Conservation (phyloP, 2,797 vertebrate genomes). For the Microctenopoma steveboyesi region DNA sequence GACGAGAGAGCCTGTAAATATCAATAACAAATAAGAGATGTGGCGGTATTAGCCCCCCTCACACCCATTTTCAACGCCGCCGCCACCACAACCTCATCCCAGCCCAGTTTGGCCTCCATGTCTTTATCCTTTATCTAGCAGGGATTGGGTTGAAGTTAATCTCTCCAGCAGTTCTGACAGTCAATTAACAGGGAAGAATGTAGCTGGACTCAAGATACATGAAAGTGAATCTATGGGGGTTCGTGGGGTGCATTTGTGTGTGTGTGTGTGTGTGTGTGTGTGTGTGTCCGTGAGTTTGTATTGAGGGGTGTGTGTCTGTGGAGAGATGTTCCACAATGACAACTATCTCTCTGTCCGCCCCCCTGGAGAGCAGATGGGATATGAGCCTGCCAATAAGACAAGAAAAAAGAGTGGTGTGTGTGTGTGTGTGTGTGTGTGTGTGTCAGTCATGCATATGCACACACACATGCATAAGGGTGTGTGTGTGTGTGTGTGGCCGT, state of each 20-base stretch:
- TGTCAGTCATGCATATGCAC: conserved; percentile 70
- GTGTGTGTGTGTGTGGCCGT: conserved; percentile 15
- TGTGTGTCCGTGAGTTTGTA: conserved; percentile 50
- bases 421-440: conserved; percentile 27
- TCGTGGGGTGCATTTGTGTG: conserved; percentile 35
- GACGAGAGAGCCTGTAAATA: conserved; percentile 83
- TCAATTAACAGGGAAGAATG: conserved; percentile 86
- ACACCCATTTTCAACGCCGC: conserved; percentile 30
- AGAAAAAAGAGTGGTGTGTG: conserved; percentile 70
- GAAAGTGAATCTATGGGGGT: conserved; percentile 55
- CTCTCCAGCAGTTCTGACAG: conserved; percentile 82
- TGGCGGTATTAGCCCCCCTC: conserved; percentile 62
- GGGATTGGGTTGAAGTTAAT: conserved; percentile 83
- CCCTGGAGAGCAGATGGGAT: conserved; percentile 82
- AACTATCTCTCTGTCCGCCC: conserved; percentile 76
- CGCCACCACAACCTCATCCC: conserved; percentile 50
- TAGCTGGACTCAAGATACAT: conserved; percentile 59
- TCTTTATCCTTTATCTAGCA: conserved; percentile 75
- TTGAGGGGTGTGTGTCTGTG: conserved; percentile 25
- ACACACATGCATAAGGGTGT: conserved; percentile 57
- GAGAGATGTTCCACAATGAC: conserved; percentile 78
- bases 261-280: conserved; percentile 24
- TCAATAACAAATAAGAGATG: conserved; percentile 86
- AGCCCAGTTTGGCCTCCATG: conserved; percentile 59
- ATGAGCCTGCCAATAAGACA: conserved; percentile 77